Evolutionary conservation across 2,797 vertebrate species (phyloP), one percentile per base, ranked within the genome.

Genomic region (Gambusia yucatana): DNA sequence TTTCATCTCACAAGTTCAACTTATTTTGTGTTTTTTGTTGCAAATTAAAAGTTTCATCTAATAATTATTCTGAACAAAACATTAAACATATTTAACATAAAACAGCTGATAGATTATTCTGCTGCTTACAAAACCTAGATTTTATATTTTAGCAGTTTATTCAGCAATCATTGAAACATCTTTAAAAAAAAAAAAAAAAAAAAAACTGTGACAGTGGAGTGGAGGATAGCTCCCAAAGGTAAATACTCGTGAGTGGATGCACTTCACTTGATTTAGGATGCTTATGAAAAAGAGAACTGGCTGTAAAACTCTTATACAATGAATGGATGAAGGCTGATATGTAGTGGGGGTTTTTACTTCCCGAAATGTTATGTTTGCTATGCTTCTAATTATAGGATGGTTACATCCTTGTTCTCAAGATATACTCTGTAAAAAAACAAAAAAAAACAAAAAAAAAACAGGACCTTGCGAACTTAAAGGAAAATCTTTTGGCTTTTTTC

Each of bases 231-330:
- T 28, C 22, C 33, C 3, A 69, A 25, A 59, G 22, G 67, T 4
- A 76, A 84, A 76, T 81, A 11, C 1, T 71, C 46, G 80, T 88
- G 78, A 80, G 61, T 79, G 72, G 59, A 81, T 39, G 30, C 20
- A 28, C 59, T 47, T 4, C 41, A 73, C 69, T 72, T 88, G 83
- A 92, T 90, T 90, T 89, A 87, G 65, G 57, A 50, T 50, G 6
- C 39, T 72, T n/a, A 3, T 22, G 48, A 85, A 90, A 93, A 89
- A 74, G 78, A 80, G 92, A 93, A 94, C 74, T 78, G 46, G 52
- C 25, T 41, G 47, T 90, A 79, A 88, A 88, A 80, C 59, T 74
- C 65, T 77, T 77, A 7, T 39, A 22, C 79, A 48, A 4, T 55
- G 25, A 84, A 77, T 76, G 55, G 59, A 57, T 72, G 48, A 6